Base-by-base conservation (phyloP, 2,113 vertebrate species). In the Cnemophilus loriae region DNA sequence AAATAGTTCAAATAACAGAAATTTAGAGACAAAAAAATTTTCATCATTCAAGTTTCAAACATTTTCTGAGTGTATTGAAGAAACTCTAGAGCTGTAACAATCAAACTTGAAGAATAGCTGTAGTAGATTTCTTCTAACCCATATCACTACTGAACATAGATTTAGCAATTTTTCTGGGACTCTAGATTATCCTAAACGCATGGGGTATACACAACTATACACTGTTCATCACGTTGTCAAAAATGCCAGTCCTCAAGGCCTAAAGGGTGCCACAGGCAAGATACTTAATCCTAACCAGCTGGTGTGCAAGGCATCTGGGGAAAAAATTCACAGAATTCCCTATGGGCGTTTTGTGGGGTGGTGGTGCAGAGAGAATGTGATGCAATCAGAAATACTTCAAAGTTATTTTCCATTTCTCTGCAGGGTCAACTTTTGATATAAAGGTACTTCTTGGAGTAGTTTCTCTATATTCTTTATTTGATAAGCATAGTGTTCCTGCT, bases 281-380 rank as follows among this genome's bases (percentile, higher is more conserved):
- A 87, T 75, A 52, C 78, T 92, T 92, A 92, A 93, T 95, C 86
- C 83, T 89, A 74, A 88, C 73, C 94, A 95, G 47, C 91, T 97
- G 94, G 76, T 92, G 91, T 87, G 41, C 73, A 84, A 88, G 47
- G 86, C 73, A 78, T 93, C 64, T 91, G 60, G 86, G 86, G 91
- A 96, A 95, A 64, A 60, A 92, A 93, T 91, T 87, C 76, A 56
- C 83, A 84, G 89, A 95, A 95, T 96, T 92, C 86, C 64, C 47
- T 67, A 7, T 64, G 80, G 76, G 86, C 69, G 30, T 95, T 90
- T 80, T 28, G 17, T 47, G 78, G 71, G 37, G 32, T 19, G 46
- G 27, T 35, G 49, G n/a, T 68, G 53, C 49, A 75, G 33, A 65
- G 35, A 80, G 68, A 90, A 91, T 68, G 28, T 67, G 47, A 90